Percentiles rank a stretch among this genome's conserved stretches.
phyloP scores from a whole-genome alignment of 2,113 vertebrate species.

The Ctenomys sociabilis region DNA sequence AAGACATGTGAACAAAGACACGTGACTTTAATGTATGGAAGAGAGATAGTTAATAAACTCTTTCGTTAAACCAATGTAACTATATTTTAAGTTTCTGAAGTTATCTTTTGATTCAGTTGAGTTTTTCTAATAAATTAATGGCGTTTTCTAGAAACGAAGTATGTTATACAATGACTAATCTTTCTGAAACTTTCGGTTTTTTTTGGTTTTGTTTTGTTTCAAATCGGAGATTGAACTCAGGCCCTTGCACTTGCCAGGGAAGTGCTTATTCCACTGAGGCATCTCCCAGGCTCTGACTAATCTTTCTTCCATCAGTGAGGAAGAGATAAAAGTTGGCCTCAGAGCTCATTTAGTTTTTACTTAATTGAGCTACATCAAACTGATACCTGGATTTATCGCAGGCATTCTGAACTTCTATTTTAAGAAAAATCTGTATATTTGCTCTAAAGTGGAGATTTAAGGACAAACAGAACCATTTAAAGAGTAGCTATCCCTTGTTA shows the following conservation, averaged over 20 bases:
- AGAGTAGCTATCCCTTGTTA: neutral
- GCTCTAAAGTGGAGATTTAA: neutral
- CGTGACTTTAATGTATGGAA: neutral
- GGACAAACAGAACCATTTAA: neutral
- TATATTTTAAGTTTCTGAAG: neutral
- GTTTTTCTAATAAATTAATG: neutral
- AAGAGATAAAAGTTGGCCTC: neutral
- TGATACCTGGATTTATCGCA: neutral
- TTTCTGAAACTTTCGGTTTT: too few relatives aligned
- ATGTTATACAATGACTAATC: neutral
- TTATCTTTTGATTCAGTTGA: neutral
- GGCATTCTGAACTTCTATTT: neutral
- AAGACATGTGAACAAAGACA: neutral
- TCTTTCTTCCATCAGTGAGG: neutral
- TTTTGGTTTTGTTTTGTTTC: too few relatives aligned
- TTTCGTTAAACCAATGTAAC: neutral
- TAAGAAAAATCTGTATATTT: neutral
- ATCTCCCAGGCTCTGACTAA: too few relatives aligned
- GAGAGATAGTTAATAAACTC: neutral
- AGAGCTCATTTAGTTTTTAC: neutral
- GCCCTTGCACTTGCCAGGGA: too few relatives aligned
- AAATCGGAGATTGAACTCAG: too few relatives aligned
- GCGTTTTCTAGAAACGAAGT: too few relatives aligned
- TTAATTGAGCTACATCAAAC: neutral
- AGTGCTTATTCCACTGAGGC: too few relatives aligned